phyloP scores from a whole-genome alignment of 2,797 vertebrate genomes.

The Catharus ustulatus region DNA sequence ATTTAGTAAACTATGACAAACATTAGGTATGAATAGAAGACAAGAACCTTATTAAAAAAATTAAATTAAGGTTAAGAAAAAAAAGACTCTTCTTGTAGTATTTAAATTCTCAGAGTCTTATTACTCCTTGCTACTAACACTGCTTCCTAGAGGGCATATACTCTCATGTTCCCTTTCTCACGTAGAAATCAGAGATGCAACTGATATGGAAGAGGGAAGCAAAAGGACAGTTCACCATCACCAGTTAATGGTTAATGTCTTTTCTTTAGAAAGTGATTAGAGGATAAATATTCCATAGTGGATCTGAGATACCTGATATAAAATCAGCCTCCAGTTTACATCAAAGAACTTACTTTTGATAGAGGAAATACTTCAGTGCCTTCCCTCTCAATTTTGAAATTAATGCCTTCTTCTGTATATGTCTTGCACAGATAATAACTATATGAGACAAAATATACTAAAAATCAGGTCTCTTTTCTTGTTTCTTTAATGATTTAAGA shows the following conservation, averaged over 20 bases:
- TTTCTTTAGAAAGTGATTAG: not conserved
- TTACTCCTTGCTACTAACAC: not conserved
- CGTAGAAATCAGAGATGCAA: not conserved
- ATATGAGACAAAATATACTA: not conserved
- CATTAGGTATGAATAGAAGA: not conserved
- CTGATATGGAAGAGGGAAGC: not conserved
- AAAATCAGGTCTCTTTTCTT: not conserved
- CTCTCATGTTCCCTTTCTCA: not conserved
- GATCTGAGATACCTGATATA: not conserved
- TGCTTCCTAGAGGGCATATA: not conserved
- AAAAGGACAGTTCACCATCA: not conserved
- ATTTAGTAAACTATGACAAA: not conserved
- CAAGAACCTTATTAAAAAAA: not conserved
- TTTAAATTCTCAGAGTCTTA: not conserved
- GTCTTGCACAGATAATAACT: not conserved
- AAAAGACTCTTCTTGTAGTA: not conserved
- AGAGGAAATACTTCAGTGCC: not conserved
- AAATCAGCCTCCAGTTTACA: not conserved
- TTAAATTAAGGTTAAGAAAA: not conserved
- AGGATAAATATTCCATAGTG: not conserved
- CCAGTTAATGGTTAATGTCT: not conserved
- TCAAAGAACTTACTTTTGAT: not conserved
- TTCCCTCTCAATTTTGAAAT: not conserved
- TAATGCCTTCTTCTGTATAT: accelerated
- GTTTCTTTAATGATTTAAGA: not conserved